A percentile compares a stretch with the other conserved stretches of the same genome.
Evolutionary conservation across 2,888 invertebrate genomes (phyloP).

Genomic region (Drosophila tripunctata): DNA sequence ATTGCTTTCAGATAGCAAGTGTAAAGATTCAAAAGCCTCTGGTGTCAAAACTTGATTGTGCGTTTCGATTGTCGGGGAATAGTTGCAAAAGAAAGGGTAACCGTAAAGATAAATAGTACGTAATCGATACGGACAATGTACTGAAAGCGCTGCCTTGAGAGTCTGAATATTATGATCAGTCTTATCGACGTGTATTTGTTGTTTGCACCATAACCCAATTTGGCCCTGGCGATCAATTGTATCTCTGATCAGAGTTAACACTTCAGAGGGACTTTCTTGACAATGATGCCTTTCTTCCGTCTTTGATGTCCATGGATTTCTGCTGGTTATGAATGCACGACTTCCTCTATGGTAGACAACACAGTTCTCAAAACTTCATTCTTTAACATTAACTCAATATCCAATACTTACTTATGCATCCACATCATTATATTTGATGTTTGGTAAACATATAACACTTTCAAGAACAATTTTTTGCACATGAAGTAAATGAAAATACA

Average conservation of each 20-base stretch:
- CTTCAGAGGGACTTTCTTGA: no score
- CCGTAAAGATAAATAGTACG: slow-evolving; percentile 7
- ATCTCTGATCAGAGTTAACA: neutral
- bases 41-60: neutral
- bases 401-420: slow-evolving; percentile 35
- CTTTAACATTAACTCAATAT: neutral
- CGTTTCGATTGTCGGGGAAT: neutral
- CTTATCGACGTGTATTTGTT: neutral
- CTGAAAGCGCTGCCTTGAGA: neutral
- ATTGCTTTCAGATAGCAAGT: neutral
- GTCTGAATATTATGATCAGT: neutral
- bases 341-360: slow-evolving; percentile 23
- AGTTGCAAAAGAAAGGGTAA: slow-evolving; percentile 11
- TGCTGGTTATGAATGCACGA: slow-evolving; percentile 38
- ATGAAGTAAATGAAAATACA: neutral
- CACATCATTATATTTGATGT: slow-evolving; percentile 21
- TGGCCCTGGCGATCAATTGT: neutral
- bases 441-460: neutral
- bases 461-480: neutral
- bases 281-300: slow-evolving; percentile 1
- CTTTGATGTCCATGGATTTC: slow-evolving; percentile 12
- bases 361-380: neutral
- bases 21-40: neutral
- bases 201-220: neutral
- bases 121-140: neutral